phyloP scores from a whole-genome alignment of 2,797 vertebrate genomes.

The Steatocranus sp. region DNA sequence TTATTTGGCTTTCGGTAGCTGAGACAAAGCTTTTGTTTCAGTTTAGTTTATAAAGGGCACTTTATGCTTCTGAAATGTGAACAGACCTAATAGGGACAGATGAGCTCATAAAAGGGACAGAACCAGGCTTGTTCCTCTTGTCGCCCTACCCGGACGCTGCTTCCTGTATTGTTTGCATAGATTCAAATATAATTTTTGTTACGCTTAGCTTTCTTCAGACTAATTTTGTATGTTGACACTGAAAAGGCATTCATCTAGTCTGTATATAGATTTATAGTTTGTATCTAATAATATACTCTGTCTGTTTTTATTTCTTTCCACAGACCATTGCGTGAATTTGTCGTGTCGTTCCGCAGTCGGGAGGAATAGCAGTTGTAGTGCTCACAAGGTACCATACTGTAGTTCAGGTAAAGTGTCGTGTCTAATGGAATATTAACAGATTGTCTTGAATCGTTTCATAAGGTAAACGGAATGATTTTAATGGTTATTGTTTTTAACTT shows the following conservation, averaged over 20 bases:
- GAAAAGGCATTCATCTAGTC: background rate
- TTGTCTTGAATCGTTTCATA: fast-evolving
- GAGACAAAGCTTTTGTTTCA: slow-evolving; percentile 35
- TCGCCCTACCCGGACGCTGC: background rate
- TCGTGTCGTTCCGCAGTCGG: background rate
- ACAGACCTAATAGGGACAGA: slow-evolving; percentile 25
- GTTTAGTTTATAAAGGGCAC: slow-evolving; percentile 26
- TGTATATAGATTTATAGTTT: background rate
- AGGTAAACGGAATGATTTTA: background rate
- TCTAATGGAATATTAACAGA: background rate
- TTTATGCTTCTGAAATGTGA: slow-evolving; percentile 24
- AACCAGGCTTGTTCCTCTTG: slow-evolving; percentile 18
- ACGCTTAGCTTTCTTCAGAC: background rate
- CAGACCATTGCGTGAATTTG: background rate
- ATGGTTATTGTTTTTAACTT: background rate
- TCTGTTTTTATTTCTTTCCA: background rate
- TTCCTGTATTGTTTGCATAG: background rate
- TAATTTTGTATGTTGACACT: background rate
- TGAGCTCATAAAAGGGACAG: slow-evolving; percentile 30
- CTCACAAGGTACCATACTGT: background rate
- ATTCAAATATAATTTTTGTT: background rate
- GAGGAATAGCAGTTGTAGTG: background rate
- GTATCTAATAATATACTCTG: fast-evolving
- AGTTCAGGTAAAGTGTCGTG: background rate
- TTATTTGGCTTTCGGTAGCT: slow-evolving; percentile 14